Conservation (phyloP, 2,888 invertebrate genomes). For the Dynastes hyllus region DNA sequence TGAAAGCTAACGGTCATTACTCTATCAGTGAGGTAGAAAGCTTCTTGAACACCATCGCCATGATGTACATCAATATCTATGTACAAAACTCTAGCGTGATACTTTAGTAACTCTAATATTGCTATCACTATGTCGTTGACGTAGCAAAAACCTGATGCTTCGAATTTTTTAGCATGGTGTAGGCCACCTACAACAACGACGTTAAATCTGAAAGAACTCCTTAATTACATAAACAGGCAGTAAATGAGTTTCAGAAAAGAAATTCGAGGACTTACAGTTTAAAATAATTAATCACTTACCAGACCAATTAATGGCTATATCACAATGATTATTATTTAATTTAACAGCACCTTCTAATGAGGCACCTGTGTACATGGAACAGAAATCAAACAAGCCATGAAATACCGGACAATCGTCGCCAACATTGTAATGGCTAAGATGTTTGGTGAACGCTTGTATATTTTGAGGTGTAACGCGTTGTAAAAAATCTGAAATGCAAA, state of each 20-base stretch:
- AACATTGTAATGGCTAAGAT: constrained; percentile 95
- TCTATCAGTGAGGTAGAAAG: constrained; percentile 96
- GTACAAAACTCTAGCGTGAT: constrained; percentile 95
- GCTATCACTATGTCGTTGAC: constrained; percentile 99
- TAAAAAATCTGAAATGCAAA: constrained; percentile 81
- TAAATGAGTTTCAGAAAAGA: no score
- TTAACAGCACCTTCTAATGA: constrained; percentile 98
- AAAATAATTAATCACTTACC: constrained; percentile 67
- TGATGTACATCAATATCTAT: constrained; percentile 99
- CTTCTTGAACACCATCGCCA: constrained; percentile 97
- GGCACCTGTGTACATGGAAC: constrained; percentile 98
- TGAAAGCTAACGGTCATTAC: constrained; percentile 99
- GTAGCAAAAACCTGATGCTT: constrained; percentile 99
- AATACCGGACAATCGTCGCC: constrained; percentile 98
- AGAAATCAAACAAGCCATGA: constrained; percentile 98
- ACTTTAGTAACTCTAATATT: constrained; percentile 94
- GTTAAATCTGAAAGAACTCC: neutral
- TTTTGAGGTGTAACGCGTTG: constrained; percentile 97
- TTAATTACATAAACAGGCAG: no score
- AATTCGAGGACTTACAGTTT: neutral
- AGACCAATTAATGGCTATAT: constrained; percentile 99
- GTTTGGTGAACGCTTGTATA: constrained; percentile 94
- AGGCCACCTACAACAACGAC: constrained; percentile 80
- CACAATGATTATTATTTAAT: constrained; percentile 94
- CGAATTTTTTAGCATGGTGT: constrained; percentile 99